phyloP scores from a whole-genome alignment of 2,888 invertebrate genomes.

The Pyrgus malvae region DNA sequence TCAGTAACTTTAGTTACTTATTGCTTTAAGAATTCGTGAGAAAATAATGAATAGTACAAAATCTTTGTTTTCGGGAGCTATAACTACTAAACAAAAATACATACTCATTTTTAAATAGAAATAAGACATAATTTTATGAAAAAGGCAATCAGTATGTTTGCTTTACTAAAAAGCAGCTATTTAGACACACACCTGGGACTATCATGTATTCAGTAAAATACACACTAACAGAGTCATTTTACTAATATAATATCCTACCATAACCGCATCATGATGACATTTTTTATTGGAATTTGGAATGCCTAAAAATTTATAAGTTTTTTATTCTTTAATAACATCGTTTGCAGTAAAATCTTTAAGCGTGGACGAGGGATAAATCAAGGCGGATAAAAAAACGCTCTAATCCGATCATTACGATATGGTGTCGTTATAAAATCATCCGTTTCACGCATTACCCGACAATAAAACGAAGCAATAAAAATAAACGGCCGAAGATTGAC shows the following conservation, averaged over 20 bases:
- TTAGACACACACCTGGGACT: too few species aligned
- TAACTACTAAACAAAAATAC: too few species aligned
- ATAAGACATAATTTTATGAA: too few species aligned
- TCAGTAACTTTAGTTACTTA: not conserved
- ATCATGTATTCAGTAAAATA: too few species aligned
- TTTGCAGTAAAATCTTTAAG: constrained; percentile 38
- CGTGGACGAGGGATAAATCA: constrained; percentile 63
- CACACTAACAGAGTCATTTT: too few species aligned
- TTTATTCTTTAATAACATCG: constrained; percentile 37
- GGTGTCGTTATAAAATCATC: constrained; percentile 63
- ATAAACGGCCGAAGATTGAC: constrained; percentile 50
- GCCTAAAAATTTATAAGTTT: constrained; percentile 32
- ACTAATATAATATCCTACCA: not conserved
- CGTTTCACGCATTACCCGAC: constrained; percentile 72
- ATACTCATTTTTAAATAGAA: too few species aligned
- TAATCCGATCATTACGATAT: constrained; percentile 67
- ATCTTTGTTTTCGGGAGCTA: too few species aligned
- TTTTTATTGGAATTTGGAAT: constrained; percentile 35
- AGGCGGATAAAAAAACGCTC: constrained; percentile 56
- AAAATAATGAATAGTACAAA: too few species aligned
- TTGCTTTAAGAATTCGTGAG: not conserved
- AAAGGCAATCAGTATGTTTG: too few species aligned
- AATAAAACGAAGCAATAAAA: constrained; percentile 62
- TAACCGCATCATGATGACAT: constrained; percentile 27
- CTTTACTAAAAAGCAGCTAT: too few species aligned